Evolutionary conservation across 1,140 invertebrate genomes (phyloP), one percentile per base, ranked within the genome.

Genomic region (Hypothenemus hampei): DNA sequence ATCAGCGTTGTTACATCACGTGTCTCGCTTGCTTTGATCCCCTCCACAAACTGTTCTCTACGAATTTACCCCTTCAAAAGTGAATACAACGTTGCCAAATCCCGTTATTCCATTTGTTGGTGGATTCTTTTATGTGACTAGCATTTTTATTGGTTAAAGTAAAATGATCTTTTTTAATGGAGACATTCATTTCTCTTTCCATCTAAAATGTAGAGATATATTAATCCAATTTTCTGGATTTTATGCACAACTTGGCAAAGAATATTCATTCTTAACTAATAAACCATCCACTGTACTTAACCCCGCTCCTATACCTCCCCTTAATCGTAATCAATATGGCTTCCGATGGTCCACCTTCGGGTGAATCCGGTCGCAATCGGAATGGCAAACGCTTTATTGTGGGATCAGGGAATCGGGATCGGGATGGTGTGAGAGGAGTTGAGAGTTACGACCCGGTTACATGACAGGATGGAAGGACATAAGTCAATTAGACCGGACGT

Each of bases 381-480:
- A 52, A 52, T 52, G n/a, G n/a, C 40, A 31, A 52, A 44, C 50
- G 50, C 50, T 52, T 52, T 52, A 54, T 54, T 41, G 52, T 44
- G 44, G 48, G 52, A 54, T 54, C 52, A 54, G 52, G 43, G 52
- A 54, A 54, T 54, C 41, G 52, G 40, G 51, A 54, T 54, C 51
- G 51, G 41, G 44, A 54, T 46, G 41, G 52, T 26, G 40, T 46
- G 41, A 54, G 52, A 54, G 52, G 41, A 54, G 44, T 54, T 54
- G 41, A 46, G 52, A 54, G 52, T 47, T 54, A 54, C 33, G 48
- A 41, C 48, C 36, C 18, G 48, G 37, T 51, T 51, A n/a, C n/a
- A n/a, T n/a, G n/a, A n/a, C 24, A n/a, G n/a, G n/a, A n/a, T n/a
- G n/a, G n/a, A n/a, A n/a, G n/a, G n/a, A n/a, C n/a, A n/a, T n/a